Evolutionary conservation across 2,113 vertebrate species (phyloP).

Genomic region (Sprattus sprattus): DNA sequence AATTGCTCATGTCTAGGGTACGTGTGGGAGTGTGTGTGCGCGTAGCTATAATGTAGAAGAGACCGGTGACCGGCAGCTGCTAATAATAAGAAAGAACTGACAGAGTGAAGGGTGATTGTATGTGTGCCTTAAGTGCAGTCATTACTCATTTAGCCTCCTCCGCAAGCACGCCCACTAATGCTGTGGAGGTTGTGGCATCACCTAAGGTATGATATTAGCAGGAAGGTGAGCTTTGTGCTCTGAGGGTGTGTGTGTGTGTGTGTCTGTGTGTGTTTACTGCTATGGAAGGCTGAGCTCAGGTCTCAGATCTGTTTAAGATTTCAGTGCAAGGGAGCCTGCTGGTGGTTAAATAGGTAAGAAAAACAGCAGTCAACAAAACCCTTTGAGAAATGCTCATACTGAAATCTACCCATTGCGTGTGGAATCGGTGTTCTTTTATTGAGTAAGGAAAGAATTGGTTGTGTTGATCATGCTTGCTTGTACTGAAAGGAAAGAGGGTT

Average conservation of each 20-base stretch:
- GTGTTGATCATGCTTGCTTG: not conserved
- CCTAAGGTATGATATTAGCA: not conserved
- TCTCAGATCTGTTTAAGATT: not conserved
- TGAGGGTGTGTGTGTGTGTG: not conserved
- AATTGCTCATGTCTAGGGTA: not conserved
- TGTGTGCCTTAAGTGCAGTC: not conserved
- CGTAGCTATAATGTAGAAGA: not conserved
- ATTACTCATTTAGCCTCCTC: not conserved
- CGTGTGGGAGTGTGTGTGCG: not conserved
- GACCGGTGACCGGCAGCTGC: not conserved
- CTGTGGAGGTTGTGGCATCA: not conserved
- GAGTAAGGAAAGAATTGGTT: not conserved
- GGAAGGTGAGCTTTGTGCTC: not conserved
- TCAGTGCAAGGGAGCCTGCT: not conserved
- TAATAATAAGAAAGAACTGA: not conserved
- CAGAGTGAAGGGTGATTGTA: not conserved
- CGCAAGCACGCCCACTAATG: not conserved
- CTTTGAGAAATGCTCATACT: not conserved
- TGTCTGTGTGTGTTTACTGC: not conserved
- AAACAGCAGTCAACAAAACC: not conserved
- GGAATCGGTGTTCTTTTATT: not conserved
- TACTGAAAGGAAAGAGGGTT: not conserved
- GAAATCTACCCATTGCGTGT: not conserved
- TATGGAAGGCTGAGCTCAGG: not conserved
- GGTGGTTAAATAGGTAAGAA: not conserved